Base-by-base conservation (phyloP, 2,888 invertebrate genomes). In the Tetranychus piercei region DNA sequence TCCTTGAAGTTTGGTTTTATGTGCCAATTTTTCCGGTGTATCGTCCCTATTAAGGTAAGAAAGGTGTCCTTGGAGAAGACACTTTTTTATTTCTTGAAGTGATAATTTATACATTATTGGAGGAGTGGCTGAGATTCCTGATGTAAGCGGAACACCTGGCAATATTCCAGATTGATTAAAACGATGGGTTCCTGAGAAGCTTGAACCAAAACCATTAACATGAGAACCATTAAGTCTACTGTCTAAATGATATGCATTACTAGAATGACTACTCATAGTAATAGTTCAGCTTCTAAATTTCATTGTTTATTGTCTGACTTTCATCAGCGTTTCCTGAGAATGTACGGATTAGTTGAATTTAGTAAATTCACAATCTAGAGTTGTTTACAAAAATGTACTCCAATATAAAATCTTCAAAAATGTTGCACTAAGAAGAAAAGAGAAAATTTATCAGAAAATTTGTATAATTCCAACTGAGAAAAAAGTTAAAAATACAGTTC, bases 41-140 rank as follows among this genome's bases (percentile, higher is more conserved):
- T 79, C 78, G 67, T 79, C 79, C 45, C 77, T 76, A 66, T 77
- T 78, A 4, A 79, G 73, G 70, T 79, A 79, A 23, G 78, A 76
- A 15, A 79, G 74, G 73, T 79, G 79, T 55, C 76, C 78, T 67
- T 78, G 69, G 71, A 69, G 11, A 15, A 55, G 55, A 55, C 55
- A 15, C 15, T 55, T 55, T 7, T 55, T 55, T 15, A 55, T 15
- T 55, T 55, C 55, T 55, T 55, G 55, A 55, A 15, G 55, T 15
- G 55, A 55, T 55, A 55, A 55, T 55, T 55, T 55, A 55, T 55
- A 55, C 9, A 55, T 15, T 7, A 55, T 55, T 5, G 55, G 15
- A 15, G 55, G 55, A 55, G 55, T 5, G 55, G 55, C 15, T 55
- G 55, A 55, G 55, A 55, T 55, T 55, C 55, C 55, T 55, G 55